Conservation (phyloP, 2,797 vertebrate genomes). For the Pseudochirops cupreus region DNA sequence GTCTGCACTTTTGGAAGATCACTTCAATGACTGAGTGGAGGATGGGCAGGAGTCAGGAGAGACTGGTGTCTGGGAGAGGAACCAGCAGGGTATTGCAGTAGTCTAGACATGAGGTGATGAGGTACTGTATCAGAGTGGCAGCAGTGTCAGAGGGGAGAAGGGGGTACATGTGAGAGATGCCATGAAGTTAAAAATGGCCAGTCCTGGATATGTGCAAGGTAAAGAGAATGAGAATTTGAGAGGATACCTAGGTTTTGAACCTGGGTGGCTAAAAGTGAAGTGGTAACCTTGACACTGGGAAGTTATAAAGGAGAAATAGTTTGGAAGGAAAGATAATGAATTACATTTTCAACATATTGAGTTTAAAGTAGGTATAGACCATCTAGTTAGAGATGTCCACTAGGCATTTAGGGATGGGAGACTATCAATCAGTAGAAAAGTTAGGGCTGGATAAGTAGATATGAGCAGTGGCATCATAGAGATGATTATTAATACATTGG, state of each 20-base stretch:
- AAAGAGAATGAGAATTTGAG: neutral
- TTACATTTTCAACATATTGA: neutral
- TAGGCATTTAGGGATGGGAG: neutral
- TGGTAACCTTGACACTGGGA: neutral
- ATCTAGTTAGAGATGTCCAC: neutral
- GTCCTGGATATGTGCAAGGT: neutral
- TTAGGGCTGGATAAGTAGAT: too few species aligned
- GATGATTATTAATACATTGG: too few species aligned
- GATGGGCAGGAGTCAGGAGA: neutral
- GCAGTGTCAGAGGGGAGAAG: neutral
- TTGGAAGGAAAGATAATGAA: neutral
- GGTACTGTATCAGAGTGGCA: too few species aligned
- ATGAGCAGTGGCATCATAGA: too few species aligned
- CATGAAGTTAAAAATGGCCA: neutral
- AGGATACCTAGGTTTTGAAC: neutral
- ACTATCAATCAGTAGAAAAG: too few species aligned
- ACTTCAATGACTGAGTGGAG: neutral
- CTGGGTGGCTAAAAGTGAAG: neutral
- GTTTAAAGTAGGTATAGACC: neutral
- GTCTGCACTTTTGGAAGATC: neutral
- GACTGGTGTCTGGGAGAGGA: neutral
- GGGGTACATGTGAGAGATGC: too few species aligned
- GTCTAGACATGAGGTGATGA: neutral
- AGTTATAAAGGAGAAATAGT: neutral
- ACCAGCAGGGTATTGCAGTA: neutral